phyloP scores from a whole-genome alignment of 2,113 vertebrate genomes.

The Pongo pygmaeus region DNA sequence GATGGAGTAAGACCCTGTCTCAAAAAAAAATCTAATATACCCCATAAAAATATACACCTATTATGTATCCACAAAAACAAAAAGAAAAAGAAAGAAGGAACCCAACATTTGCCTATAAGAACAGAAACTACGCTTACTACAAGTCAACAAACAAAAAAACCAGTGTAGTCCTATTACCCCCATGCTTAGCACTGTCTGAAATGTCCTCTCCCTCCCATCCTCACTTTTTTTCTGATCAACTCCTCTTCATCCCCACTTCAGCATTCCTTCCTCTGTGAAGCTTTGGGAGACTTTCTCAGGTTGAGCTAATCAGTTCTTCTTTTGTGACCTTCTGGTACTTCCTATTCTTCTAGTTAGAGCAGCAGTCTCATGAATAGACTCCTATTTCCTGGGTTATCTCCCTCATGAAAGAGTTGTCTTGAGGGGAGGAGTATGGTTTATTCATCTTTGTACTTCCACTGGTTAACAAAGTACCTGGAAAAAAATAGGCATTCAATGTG shows the following conservation, averaged over 20 bases:
- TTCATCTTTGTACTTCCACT: background rate
- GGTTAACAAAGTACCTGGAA: background rate
- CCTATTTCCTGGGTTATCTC: background rate
- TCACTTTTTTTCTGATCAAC: background rate
- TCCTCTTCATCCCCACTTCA: background rate
- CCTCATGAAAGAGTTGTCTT: background rate
- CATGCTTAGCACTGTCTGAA: background rate
- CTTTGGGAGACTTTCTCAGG: background rate
- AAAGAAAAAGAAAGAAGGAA: background rate
- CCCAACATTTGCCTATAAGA: no score
- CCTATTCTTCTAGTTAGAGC: background rate
- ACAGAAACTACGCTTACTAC: no score
- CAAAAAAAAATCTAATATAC: background rate
- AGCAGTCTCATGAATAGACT: background rate
- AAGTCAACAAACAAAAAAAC: no score
- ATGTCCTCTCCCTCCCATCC: background rate
- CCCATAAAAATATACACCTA: no score
- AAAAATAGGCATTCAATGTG: accelerated
- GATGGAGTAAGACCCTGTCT: background rate
- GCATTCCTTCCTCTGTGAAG: background rate
- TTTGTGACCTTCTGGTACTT: background rate
- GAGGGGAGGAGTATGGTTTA: background rate
- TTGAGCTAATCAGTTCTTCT: background rate
- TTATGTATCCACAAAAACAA: no score
- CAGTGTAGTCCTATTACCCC: background rate